These are phyloP conservation scores for Leucoraja erinaceus DNA, from an alignment of 2,113 vertebrate species.

Conservation along the genomic window DNA sequence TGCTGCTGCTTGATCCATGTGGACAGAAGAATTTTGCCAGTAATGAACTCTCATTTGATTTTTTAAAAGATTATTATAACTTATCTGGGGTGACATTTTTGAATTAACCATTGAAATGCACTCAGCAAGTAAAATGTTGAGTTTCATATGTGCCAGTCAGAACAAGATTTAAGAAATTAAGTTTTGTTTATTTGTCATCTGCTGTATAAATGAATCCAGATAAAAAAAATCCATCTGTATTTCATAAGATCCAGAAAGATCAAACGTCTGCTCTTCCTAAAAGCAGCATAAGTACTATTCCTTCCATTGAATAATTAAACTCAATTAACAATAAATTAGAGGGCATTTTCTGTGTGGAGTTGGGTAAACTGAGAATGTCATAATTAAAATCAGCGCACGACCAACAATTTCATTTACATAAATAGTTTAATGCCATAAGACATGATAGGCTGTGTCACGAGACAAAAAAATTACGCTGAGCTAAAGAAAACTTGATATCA, in stretches of 20 bases:
- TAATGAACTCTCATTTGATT: not conserved
- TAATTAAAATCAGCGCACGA: not conserved
- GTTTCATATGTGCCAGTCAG: not conserved
- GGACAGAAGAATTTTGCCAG: not conserved
- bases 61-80: not conserved
- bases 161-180: not conserved
- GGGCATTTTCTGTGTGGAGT: not conserved
- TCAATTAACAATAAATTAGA: not conserved
- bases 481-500: not conserved
- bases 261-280: not conserved
- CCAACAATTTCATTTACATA: not conserved
- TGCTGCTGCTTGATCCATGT: not conserved
- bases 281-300: too few species aligned
- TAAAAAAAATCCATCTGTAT: too few species aligned
- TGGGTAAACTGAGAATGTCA: not conserved
- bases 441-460: not conserved
- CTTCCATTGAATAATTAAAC: too few species aligned
- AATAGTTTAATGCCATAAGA: too few species aligned
- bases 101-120: not conserved
- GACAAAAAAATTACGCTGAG: not conserved
- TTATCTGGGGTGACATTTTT: not conserved
- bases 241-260: not conserved
- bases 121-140: not conserved
- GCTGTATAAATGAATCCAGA: not conserved
- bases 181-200: not conserved